Conservation (phyloP, 1,140 invertebrate species). For the Drosophila sechellia region DNA sequence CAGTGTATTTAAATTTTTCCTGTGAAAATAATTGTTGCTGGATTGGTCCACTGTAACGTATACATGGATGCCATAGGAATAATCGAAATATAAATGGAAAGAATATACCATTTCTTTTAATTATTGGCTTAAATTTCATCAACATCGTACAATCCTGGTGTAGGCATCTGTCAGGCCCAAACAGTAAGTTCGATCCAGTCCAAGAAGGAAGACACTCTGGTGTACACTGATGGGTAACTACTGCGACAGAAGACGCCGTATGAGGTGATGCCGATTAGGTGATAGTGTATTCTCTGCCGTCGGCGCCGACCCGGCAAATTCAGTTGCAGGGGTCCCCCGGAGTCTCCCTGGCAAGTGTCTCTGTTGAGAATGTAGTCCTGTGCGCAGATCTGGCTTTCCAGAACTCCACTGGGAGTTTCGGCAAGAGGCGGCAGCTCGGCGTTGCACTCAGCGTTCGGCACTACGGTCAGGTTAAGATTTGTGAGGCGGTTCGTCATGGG, state of each 20-base stretch:
- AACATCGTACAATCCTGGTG: too few species aligned
- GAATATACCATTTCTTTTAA: too few species aligned
- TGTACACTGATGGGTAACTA: slow-evolving; percentile 85
- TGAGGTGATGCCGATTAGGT: slow-evolving; percentile 82
- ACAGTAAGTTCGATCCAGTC: slow-evolving; percentile 85
- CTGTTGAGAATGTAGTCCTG: slow-evolving; percentile 66
- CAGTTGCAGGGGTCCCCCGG: slow-evolving; percentile 69
- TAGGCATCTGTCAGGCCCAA: slow-evolving; percentile 42
- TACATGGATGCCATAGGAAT: too few species aligned
- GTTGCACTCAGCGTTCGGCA: slow-evolving; percentile 74
- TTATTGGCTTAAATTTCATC: too few species aligned
- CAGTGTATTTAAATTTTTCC: too few species aligned
- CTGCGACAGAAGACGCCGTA: slow-evolving; percentile 83
- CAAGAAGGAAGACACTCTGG: slow-evolving; percentile 84
- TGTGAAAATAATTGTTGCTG: too few species aligned
- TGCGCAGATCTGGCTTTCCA: slow-evolving; percentile 73
- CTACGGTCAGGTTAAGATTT: slow-evolving; percentile 71
- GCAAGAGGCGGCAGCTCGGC: slow-evolving; percentile 50
- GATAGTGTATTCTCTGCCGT: slow-evolving; percentile 62
- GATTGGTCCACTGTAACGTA: too few species aligned
- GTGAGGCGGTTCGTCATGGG: slow-evolving; percentile 73
- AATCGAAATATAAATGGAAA: too few species aligned
- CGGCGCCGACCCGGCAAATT: slow-evolving; percentile 77
- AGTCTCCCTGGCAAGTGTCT: slow-evolving; percentile 81
- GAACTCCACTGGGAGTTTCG: slow-evolving; percentile 63